These are phyloP conservation scores for Psephotus haematonotus DNA, from an alignment of 2,113 vertebrate genomes.

Conservation along the genomic window DNA sequence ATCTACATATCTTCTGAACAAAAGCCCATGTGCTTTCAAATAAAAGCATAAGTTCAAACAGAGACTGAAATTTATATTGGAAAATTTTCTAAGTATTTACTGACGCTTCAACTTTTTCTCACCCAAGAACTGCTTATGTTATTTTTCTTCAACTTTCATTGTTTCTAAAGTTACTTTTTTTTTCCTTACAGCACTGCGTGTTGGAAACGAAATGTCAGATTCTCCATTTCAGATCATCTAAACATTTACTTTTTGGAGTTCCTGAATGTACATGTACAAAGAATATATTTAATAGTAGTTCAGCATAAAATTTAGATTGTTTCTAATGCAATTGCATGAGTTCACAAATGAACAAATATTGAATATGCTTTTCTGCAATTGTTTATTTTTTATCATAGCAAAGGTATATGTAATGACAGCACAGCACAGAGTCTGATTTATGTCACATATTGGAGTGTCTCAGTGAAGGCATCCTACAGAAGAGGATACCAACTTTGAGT, in stretches of 20 bases:
- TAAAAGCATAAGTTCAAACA: not conserved
- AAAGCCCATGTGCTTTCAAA: not conserved
- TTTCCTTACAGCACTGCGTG: not conserved
- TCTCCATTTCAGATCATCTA: not conserved
- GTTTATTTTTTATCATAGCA: not conserved
- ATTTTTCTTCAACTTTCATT: not conserved
- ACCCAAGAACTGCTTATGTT: not conserved
- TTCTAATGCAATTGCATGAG: not conserved
- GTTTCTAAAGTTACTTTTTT: not conserved
- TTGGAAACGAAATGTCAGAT: not conserved
- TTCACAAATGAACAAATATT: not conserved
- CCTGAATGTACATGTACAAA: not conserved
- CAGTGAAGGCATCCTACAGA: not conserved
- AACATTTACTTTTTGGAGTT: not conserved
- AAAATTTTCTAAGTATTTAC: not conserved
- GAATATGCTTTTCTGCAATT: not conserved
- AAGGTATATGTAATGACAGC: not conserved
- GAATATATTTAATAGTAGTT: not conserved
- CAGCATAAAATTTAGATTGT: not conserved
- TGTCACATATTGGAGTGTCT: not conserved
- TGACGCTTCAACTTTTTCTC: not conserved
- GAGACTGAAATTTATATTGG: not conserved
- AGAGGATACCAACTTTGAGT: not conserved
- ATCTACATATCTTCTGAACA: not conserved
- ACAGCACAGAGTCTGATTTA: not conserved